Evolutionary conservation across 1,140 invertebrate species (phyloP).

Genomic region (Ridgeia piscesae): DNA sequence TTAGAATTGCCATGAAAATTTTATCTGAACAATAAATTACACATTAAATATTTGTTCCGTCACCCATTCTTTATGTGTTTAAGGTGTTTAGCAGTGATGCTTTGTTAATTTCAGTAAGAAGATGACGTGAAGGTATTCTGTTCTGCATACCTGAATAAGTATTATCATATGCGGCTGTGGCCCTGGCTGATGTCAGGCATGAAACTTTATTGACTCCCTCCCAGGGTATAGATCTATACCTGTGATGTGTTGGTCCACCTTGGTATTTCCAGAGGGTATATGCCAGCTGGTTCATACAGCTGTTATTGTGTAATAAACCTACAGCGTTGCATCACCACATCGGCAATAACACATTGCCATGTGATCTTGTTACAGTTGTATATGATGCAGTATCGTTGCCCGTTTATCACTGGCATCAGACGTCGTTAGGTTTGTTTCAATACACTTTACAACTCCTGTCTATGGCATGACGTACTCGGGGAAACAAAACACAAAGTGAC

Average conservation of each 20-base stretch:
- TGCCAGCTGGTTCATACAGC: neutral
- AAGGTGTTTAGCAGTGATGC: neutral
- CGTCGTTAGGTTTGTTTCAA: neutral
- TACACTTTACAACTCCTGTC: neutral
- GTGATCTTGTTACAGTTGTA: neutral
- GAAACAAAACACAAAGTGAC: neutral
- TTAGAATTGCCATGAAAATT: neutral
- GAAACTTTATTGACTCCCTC: neutral
- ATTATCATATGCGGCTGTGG: neutral
- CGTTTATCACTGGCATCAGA: neutral
- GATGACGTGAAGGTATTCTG: neutral
- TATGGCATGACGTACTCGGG: neutral
- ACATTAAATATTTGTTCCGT: neutral
- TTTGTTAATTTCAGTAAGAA: neutral
- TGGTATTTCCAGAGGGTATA: neutral
- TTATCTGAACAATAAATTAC: neutral
- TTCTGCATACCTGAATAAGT: neutral
- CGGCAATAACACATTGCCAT: neutral
- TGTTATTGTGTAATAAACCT: slow-evolving; percentile 6
- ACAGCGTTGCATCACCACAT: neutral
- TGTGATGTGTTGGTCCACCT: neutral
- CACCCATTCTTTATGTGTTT: neutral
- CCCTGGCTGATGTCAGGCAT: neutral
- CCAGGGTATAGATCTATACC: neutral
- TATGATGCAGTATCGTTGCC: neutral